Conservation (phyloP, 2,113 vertebrate species). For the Colaptes auratus region DNA sequence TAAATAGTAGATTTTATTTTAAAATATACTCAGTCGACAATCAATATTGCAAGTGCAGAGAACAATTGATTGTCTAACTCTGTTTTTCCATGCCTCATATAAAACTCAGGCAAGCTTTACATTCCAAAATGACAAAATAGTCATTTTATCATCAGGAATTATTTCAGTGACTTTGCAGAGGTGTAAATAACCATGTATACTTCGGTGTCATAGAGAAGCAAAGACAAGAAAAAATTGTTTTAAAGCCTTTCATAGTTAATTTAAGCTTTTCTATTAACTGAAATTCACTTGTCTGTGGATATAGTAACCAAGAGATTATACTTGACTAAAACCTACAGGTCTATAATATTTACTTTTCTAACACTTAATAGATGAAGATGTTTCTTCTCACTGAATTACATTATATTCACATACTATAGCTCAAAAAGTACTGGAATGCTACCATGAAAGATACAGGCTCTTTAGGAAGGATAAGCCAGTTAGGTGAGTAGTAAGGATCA, state of each 20-base stretch:
- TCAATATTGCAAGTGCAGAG: no score
- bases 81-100: background rate
- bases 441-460: background rate
- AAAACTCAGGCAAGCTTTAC: background rate
- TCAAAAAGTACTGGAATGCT: background rate
- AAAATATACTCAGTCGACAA: background rate
- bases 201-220: background rate
- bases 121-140: background rate
- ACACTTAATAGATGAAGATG: background rate
- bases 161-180: background rate
- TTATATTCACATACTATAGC: background rate
- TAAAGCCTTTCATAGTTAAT: background rate
- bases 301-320: background rate
- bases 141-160: background rate
- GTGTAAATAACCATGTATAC: background rate
- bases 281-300: background rate
- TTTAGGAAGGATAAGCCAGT: background rate
- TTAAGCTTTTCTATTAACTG: background rate
- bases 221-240: background rate
- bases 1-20: background rate
- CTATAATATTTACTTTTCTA: background rate
- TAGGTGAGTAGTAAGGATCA: background rate
- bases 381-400: background rate
- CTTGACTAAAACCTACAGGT: background rate
- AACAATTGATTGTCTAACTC: background rate